Base-by-base conservation (phyloP, 2,888 invertebrate species). In the Drosophila putrida region DNA sequence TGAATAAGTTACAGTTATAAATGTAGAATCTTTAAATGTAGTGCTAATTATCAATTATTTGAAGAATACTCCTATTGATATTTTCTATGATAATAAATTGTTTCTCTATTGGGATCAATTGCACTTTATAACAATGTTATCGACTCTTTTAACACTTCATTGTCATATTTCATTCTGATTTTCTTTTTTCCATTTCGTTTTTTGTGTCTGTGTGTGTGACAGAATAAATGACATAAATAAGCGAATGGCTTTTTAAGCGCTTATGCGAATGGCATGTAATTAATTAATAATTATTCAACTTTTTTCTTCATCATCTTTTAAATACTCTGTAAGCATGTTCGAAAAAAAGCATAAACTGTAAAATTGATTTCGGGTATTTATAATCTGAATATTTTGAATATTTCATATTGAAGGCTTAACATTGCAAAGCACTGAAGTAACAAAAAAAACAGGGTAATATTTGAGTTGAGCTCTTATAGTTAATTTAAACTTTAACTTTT, bases 211-310 rank as follows among this genome's bases (percentile, higher is more conserved):
- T 44, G 44, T 28, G 35, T 46, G 36, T 36, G 51, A 35, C 38
- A 20, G 35, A 20, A 68, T 54, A 68, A 69, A 57, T 67, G 55
- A 41, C 61, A 73, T 64, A 62, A 73, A 76, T 73, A 77, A 64
- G 43, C 53, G 62, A 65, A 63, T 65, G 80, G 55, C 51, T 59
- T 76, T 75, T 80, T 59, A 76, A 72, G 61, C 78, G 61, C 54
- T 66, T 77, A 51, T 69, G 76, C 54, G 54, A 68, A 46, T 68
- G 80, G 62, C 67, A 65, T 67, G 68, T 61, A 71, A 74, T 80
- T 78, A 78, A 80, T 78, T 71, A 76, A 80, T 80, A 61, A 63
- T 61, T 61, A 72, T 64, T 49, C 20, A n/a, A 31, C n/a, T 33
- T 27, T 33, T 39, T 38, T 51, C 0, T 4, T 6, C 13, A 35